Evolutionary conservation across 2,797 vertebrate genomes (phyloP).

Genomic region (Gallinago stenura): DNA sequence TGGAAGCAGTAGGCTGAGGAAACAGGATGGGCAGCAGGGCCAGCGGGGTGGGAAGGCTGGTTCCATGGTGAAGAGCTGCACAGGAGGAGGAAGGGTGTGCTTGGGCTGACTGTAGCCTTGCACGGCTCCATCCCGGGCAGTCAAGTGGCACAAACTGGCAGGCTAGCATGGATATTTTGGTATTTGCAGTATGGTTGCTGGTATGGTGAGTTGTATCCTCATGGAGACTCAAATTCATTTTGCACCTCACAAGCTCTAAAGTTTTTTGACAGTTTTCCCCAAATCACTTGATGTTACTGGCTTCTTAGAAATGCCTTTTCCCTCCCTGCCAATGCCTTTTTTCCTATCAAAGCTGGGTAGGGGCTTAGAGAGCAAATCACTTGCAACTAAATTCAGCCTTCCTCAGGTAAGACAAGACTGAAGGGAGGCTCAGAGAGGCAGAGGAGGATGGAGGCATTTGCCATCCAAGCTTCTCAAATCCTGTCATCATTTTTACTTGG

Average conservation of each 20-base stretch:
- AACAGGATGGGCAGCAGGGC: background rate
- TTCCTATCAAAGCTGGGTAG: background rate
- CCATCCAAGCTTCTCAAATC: background rate
- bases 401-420: background rate
- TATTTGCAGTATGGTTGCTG: background rate
- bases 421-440: background rate
- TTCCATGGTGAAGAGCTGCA: accelerated
- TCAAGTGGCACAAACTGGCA: background rate
- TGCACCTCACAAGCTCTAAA: background rate
- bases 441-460: background rate
- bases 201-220: background rate
- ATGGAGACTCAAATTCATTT: background rate
- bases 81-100: background rate
- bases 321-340: background rate
- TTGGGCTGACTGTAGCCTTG: background rate
- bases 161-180: background rate
- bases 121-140: background rate
- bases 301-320: background rate
- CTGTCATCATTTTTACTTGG: background rate
- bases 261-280: background rate
- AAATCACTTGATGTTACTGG: background rate
- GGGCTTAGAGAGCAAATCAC: background rate
- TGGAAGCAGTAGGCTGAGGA: background rate
- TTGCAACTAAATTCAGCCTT: background rate
- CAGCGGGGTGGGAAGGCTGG: background rate